Evolutionary conservation across 1,140 invertebrate species (phyloP).

Genomic region (Arion vulgaris): DNA sequence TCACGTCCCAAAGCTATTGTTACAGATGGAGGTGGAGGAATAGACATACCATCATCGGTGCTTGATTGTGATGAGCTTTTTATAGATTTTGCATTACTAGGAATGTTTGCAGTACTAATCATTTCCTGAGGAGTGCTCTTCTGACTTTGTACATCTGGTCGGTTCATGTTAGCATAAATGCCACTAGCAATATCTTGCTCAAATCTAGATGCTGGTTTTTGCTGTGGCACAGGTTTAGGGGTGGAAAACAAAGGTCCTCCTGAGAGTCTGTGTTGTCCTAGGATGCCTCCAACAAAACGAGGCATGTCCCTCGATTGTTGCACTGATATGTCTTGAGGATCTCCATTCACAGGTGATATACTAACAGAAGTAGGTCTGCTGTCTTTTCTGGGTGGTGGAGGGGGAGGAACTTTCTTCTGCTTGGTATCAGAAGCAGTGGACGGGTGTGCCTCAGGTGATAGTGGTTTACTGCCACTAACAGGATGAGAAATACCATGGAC

Average conservation of each 20-base stretch:
- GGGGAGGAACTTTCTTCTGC: slow-evolving; percentile 49
- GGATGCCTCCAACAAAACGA: slow-evolving; percentile 33
- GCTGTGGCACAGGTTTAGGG: slow-evolving; percentile 41
- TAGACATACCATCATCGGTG: not conserved
- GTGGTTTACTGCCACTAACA: slow-evolving; percentile 19
- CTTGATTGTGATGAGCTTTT: not conserved
- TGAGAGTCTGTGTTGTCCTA: slow-evolving; percentile 33
- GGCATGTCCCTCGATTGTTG: slow-evolving; percentile 24
- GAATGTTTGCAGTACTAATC: slow-evolving; percentile 27
- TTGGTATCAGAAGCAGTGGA: slow-evolving; percentile 20
- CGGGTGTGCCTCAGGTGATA: not conserved
- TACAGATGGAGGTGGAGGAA: slow-evolving; percentile 25
- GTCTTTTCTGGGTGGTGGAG: slow-evolving; percentile 51
- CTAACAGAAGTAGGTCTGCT: slow-evolving; percentile 39
- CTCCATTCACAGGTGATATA: not conserved
- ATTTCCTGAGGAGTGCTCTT: slow-evolving; percentile 27
- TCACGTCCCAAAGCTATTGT: slow-evolving; percentile 18
- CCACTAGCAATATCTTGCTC: slow-evolving; percentile 48
- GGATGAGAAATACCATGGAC: slow-evolving; percentile 15
- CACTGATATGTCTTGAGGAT: not conserved
- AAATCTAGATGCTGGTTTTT: slow-evolving; percentile 45
- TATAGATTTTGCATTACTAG: not conserved
- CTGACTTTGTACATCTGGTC: slow-evolving; percentile 48
- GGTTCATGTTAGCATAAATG: slow-evolving; percentile 49
- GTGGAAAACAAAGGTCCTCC: slow-evolving; percentile 46